These are phyloP conservation scores for Willisornis vidua DNA, from an alignment of 2,113 vertebrate genomes.

Conservation along the genomic window DNA sequence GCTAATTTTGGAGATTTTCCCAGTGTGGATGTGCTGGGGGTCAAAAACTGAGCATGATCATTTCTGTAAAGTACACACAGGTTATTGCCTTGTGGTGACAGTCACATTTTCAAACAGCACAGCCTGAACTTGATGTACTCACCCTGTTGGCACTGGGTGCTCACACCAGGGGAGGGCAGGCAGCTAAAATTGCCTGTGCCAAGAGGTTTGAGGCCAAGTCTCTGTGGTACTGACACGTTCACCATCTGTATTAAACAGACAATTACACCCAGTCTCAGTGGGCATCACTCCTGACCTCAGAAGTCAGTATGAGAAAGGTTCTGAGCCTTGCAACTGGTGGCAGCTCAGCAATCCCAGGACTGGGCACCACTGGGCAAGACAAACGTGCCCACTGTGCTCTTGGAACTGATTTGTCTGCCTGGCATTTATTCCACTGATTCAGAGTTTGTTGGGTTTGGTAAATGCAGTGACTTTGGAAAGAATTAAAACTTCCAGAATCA, in stretches of 20 bases:
- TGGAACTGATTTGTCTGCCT: background rate
- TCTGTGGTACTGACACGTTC: background rate
- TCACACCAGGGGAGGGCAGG: background rate
- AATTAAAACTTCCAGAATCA: background rate
- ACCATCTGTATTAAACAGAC: background rate
- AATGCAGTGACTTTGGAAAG: background rate
- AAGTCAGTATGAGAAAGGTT: background rate
- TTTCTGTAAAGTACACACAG: background rate
- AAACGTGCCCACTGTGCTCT: background rate
- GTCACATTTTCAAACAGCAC: background rate
- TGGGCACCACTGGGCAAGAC: background rate
- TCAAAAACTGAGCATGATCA: background rate
- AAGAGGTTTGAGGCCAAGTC: background rate
- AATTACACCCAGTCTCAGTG: background rate
- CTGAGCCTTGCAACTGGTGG: background rate
- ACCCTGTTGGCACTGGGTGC: background rate
- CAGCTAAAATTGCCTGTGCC: background rate
- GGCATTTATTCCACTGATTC: background rate
- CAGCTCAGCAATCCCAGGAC: background rate
- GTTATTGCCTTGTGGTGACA: background rate
- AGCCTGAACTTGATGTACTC: background rate
- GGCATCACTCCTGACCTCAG: background rate
- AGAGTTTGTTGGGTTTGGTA: background rate
- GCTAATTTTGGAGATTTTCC: background rate
- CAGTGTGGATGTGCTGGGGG: background rate